Evolutionary conservation across 2,888 invertebrate genomes (phyloP).

Genomic region (Gibbula magus): DNA sequence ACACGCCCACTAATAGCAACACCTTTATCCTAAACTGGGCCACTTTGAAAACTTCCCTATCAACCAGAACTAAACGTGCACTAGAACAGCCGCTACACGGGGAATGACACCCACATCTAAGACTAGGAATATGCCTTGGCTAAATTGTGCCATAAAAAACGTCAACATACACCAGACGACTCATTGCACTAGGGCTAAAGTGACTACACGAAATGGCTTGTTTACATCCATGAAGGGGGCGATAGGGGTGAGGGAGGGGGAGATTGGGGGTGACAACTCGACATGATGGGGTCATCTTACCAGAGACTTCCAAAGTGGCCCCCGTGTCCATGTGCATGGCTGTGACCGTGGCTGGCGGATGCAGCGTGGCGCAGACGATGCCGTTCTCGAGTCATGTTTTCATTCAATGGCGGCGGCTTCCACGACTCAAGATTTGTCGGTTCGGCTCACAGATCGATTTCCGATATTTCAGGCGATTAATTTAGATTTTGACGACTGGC

Average conservation of each 20-base stretch:
- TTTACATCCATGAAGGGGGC: background rate
- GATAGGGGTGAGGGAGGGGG: background rate
- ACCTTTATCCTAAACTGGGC: no score
- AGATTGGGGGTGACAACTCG: background rate
- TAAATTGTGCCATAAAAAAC: no score
- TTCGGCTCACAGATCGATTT: slow-evolving; percentile 21
- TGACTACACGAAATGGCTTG: background rate
- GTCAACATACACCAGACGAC: no score
- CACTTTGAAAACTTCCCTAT: background rate
- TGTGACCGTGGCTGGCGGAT: slow-evolving; percentile 27
- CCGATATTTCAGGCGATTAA: slow-evolving; percentile 23
- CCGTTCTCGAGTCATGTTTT: slow-evolving; percentile 19
- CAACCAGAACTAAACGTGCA: background rate
- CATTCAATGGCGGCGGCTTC: slow-evolving; percentile 18
- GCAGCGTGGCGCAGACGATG: slow-evolving; percentile 37
- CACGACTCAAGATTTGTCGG: slow-evolving; percentile 14
- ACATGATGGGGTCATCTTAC: slow-evolving; percentile 31
- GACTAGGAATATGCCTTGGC: background rate
- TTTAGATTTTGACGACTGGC: slow-evolving; percentile 21
- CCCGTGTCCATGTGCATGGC: slow-evolving; percentile 34
- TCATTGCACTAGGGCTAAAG: background rate
- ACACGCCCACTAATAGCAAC: no score
- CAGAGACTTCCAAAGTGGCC: slow-evolving; percentile 39
- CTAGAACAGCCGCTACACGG: background rate
- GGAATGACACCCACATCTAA: background rate